These are phyloP conservation scores for Goniozus legneri DNA, from an alignment of 1,140 invertebrate species.

Conservation along the genomic window DNA sequence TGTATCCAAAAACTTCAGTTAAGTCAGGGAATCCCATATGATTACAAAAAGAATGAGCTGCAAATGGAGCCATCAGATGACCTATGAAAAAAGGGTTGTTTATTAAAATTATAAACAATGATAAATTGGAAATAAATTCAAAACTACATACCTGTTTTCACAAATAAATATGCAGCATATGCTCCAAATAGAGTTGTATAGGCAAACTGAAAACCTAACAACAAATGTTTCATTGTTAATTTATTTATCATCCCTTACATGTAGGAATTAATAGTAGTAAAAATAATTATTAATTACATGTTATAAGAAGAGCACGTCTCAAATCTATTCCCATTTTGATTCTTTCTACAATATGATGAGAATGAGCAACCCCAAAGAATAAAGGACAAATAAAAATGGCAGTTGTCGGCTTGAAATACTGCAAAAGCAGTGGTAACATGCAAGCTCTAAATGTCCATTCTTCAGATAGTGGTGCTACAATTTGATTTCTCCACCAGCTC, in stretches of 20 bases:
- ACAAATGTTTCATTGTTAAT: conserved; percentile 11
- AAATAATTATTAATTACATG: conserved; percentile 57
- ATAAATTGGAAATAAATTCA: not conserved
- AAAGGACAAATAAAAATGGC: conserved; percentile 84
- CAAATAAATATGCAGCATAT: conserved; percentile 88
- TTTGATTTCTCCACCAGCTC: conserved; percentile 83
- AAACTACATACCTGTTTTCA: conserved; percentile 63
- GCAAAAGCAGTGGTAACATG: conserved; percentile 86
- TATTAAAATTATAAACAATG: conserved; percentile 1
- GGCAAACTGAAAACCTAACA: conserved; percentile 78
- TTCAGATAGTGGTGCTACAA: conserved; percentile 90
- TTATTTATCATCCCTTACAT: conserved; percentile 12
- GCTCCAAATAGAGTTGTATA: conserved; percentile 92
- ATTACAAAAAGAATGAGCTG: conserved; percentile 92
- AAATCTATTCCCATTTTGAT: conserved; percentile 67
- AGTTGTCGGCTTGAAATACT: conserved; percentile 71
- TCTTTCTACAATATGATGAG: conserved; percentile 86
- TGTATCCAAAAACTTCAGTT: conserved; percentile 68
- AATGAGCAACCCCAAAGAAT: conserved; percentile 91
- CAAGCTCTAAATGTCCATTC: conserved; percentile 93
- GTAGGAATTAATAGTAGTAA: not conserved
- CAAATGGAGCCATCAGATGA: conserved; percentile 82
- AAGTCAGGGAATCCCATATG: conserved; percentile 94
- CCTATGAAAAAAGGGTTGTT: conserved; percentile 57
- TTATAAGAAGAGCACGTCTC: conserved; percentile 65